These are phyloP conservation scores for Chloroclystis v-ata DNA, from an alignment of 2,888 invertebrate genomes.

Conservation along the genomic window DNA sequence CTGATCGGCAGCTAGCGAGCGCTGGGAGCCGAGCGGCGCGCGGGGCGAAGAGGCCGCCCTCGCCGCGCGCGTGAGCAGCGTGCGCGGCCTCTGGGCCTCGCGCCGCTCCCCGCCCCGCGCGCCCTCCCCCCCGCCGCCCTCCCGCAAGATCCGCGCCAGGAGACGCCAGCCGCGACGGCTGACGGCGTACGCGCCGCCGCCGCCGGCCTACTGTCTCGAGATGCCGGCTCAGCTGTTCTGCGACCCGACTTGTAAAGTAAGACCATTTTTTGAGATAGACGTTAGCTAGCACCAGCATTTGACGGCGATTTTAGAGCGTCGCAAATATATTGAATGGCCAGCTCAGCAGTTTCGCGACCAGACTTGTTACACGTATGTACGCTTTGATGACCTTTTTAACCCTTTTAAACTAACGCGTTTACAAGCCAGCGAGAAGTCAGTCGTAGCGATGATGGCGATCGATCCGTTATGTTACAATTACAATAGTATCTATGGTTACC, in stretches of 20 bases:
- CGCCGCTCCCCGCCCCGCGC: conserved; percentile 32
- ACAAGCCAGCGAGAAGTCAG: too few species aligned
- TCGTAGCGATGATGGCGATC: too few species aligned
- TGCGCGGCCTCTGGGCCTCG: conserved; percentile 48
- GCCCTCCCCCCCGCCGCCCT: conserved; percentile 51
- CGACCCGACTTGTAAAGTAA: conserved; percentile 66
- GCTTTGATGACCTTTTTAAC: too few species aligned
- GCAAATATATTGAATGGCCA: too few species aligned
- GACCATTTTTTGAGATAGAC: background rate
- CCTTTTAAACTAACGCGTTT: too few species aligned
- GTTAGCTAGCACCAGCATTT: too few species aligned
- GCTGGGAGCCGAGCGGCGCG: conserved; percentile 63
- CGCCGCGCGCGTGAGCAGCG: conserved; percentile 52
- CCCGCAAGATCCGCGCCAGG: conserved; percentile 63
- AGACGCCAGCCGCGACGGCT: conserved; percentile 58
- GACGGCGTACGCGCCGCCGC: conserved; percentile 49
- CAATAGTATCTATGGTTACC: too few species aligned
- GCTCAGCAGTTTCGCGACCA: too few species aligned
- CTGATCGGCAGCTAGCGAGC: conserved; percentile 76
- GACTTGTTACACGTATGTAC: too few species aligned
- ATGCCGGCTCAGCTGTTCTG: conserved; percentile 61
- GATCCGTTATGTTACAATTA: too few species aligned
- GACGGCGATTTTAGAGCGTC: too few species aligned
- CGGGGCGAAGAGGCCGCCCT: conserved; percentile 54
- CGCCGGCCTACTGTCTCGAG: conserved; percentile 57